Evolutionary conservation across 30 jellyfish, hydroid and myxozoan species (phyloP).

Genomic region (Pseudorhiza aurosa): DNA sequence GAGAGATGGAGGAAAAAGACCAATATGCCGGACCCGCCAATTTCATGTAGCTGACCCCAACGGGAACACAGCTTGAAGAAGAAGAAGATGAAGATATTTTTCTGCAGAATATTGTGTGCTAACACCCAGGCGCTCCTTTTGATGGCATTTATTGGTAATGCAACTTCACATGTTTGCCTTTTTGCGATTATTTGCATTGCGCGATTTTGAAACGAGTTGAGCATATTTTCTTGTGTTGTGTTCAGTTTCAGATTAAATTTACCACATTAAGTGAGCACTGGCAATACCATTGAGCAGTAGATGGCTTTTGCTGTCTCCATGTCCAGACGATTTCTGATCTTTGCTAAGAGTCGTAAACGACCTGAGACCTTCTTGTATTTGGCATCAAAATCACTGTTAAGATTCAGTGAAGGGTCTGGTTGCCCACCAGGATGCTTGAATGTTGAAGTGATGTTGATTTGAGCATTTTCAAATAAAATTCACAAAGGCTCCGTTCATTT

Average conservation of each 20-base stretch:
- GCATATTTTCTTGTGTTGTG: slow-evolving; percentile 8
- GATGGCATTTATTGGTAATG: slow-evolving; percentile 32
- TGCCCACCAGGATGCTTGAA: slow-evolving; percentile 70
- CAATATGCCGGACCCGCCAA: no score
- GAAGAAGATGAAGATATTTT: no score
- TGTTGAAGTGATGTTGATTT: slow-evolving; percentile 57
- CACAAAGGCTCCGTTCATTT: slow-evolving; percentile 52
- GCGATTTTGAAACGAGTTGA: slow-evolving; percentile 21
- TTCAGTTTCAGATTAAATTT: neutral
- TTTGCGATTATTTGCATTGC: slow-evolving; percentile 34
- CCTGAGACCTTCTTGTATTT: slow-evolving; percentile 65
- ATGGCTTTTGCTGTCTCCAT: slow-evolving; percentile 32
- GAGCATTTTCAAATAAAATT: slow-evolving; percentile 43
- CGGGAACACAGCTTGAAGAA: no score
- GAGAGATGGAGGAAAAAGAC: no score
- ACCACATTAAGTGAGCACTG: slow-evolving; percentile 38
- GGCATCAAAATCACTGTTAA: slow-evolving; percentile 64
- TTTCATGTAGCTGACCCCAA: no score
- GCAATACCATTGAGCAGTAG: slow-evolving; percentile 27
- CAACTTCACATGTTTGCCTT: slow-evolving; percentile 11
- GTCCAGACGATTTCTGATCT: slow-evolving; percentile 49
- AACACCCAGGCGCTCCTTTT: no score
- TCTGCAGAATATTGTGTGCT: no score
- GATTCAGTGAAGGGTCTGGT: slow-evolving; percentile 65
- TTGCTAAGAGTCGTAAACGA: slow-evolving; percentile 43